Evolutionary conservation across 1,140 invertebrate genomes (phyloP).

Genomic region (Drosophila ambigua): DNA sequence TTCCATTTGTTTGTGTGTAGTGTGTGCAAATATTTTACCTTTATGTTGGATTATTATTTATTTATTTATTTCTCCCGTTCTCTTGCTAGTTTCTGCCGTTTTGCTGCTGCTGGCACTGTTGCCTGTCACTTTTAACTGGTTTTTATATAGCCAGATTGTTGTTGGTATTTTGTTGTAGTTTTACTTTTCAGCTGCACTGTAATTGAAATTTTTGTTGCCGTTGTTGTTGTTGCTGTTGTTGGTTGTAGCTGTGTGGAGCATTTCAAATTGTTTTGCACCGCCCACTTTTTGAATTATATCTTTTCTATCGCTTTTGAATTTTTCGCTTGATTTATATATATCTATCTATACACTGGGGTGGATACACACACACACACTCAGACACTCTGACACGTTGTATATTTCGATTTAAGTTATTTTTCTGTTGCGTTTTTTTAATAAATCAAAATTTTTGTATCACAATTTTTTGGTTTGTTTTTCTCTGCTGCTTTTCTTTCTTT

Average conservation of each 20-base stretch:
- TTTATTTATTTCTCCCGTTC: constrained; percentile 41
- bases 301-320: constrained; percentile 2
- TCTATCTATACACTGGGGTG: constrained; percentile 19
- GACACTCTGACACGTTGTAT: background rate
- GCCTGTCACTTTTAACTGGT: constrained; percentile 80
- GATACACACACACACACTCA: no score
- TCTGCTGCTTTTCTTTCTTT: constrained; percentile 12
- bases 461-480: constrained; percentile 43
- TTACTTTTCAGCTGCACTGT: constrained; percentile 77
- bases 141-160: constrained; percentile 30
- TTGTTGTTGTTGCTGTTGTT: constrained; percentile 29
- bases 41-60: constrained; percentile 30
- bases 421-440: background rate
- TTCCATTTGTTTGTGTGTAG: constrained; percentile 8
- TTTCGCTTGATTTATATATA: constrained; percentile 25
- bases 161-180: constrained; percentile 44
- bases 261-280: constrained; percentile 65
- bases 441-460: constrained; percentile 31
- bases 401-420: constrained; percentile 24
- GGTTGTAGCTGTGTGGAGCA: constrained; percentile 29
- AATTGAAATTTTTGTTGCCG: constrained; percentile 69
- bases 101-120: constrained; percentile 20
- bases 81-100: constrained; percentile 10
- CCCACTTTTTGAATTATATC: constrained; percentile 51
- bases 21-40: constrained; percentile 62